Percentiles rank a stretch among this genome's conserved stretches.
Conservation (phyloP, 1,140 invertebrate species). For the Aphelinus certus region DNA sequence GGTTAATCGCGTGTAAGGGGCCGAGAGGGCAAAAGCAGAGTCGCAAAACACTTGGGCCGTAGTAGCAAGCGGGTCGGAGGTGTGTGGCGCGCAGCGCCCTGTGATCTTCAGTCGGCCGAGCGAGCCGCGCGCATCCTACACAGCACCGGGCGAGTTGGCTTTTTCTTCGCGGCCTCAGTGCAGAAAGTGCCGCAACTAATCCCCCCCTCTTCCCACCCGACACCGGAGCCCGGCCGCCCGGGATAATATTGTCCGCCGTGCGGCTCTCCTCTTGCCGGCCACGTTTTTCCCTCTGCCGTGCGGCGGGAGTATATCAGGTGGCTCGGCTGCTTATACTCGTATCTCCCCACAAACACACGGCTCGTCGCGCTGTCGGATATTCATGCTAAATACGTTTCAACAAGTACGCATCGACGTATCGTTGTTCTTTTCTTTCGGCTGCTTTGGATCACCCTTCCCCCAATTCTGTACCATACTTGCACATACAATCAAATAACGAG, state of each 20-base stretch:
- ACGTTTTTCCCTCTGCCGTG: neutral
- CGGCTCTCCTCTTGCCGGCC: neutral
- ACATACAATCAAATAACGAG: no score
- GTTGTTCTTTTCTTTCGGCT: neutral
- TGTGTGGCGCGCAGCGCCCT: neutral
- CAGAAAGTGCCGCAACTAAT: slow-evolving; percentile 53
- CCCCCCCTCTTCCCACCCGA: slow-evolving; percentile 32
- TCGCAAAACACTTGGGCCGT: no score
- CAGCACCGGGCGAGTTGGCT: slow-evolving; percentile 53
- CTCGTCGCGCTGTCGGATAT: no score
- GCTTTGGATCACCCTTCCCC: no score
- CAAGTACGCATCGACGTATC: no score
- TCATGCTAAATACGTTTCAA: no score
- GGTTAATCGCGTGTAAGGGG: no score
- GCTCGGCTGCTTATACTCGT: no score
- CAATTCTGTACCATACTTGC: neutral
- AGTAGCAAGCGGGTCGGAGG: no score
- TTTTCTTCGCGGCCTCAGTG: slow-evolving; percentile 49
- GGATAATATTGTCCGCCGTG: slow-evolving; percentile 46
- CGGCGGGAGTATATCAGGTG: neutral
- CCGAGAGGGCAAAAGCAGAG: no score
- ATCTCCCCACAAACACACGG: no score
- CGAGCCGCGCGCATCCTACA: slow-evolving; percentile 5
- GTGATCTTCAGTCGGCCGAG: slow-evolving; percentile 29
- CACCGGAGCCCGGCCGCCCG: slow-evolving; percentile 41